Evolutionary conservation across 2,888 invertebrate genomes (phyloP), one percentile per base, ranked within the genome.

Genomic region (Macaria liturata): DNA sequence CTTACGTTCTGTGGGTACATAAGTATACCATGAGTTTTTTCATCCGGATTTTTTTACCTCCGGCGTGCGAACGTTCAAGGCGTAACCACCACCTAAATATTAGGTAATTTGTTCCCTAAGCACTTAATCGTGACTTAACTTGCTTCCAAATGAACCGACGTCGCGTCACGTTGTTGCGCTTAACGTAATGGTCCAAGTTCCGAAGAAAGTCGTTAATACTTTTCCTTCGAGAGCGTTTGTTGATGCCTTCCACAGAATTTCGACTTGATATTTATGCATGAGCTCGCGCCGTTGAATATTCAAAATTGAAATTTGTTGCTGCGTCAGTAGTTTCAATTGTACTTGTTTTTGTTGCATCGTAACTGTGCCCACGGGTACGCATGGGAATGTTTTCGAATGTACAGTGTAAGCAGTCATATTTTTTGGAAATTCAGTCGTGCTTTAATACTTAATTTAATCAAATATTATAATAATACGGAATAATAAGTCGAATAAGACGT

Each of bases 121-220:
- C 4, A 42, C 9, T 42, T 42, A 67, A 73, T 66, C 60, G 56
- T 57, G 62, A 57, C 61, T 68, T 55, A 70, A 69, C 66, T 67
- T 65, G 64, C 60, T 65, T 65, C 65, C 55, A 71, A 74, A 75
- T 70, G 71, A 72, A 69, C 67, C 65, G 68, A 69, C 69, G 67
- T 69, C 65, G 65, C 71, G 68, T 71, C 68, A 72, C 70, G 68
- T 70, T 67, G 73, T 69, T 70, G 66, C 65, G 70, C 62, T 66
- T 62, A 65, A 68, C 67, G 74, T 74, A 75, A 75, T 69, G 68
- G 68, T 59, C 58, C 60, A 72, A 78, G 72, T 78, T 75, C 65
- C 64, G 61, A 69, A 64, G 71, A 69, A 68, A 68, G 64, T 71
- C 70, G 70, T 69, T 67, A 65, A 55, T 59, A 66, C 65, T 62